phyloP scores from a whole-genome alignment of 35 echinoderm and acorn worm genomes.

The Patiria miniata region DNA sequence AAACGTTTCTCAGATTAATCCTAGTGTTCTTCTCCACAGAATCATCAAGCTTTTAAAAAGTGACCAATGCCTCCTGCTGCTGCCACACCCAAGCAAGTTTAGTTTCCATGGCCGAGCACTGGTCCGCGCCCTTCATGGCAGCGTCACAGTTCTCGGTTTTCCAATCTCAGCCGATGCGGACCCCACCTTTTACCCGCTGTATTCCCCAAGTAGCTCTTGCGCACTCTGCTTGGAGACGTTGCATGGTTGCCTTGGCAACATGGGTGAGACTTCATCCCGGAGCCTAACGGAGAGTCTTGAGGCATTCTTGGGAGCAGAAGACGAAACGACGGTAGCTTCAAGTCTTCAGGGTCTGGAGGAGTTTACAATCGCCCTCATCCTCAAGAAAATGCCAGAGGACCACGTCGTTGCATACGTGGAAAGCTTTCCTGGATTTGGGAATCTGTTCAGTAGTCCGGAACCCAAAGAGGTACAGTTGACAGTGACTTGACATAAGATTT shows the following conservation, averaged over 20 bases:
- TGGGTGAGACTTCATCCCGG: not conserved
- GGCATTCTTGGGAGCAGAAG: not conserved
- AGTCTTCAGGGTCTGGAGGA: not conserved
- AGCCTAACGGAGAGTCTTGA: not conserved
- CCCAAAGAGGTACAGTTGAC: not conserved
- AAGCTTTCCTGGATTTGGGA: not conserved
- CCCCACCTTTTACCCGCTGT: not conserved
- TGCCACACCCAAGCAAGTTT: not conserved
- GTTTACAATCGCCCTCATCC: not conserved
- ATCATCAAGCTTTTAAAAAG: not conserved
- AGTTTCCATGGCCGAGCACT: not conserved
- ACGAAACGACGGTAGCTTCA: not conserved
- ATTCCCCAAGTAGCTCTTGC: not conserved
- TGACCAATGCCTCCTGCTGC: not conserved
- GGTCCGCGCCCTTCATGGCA: not conserved
- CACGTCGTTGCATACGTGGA: not conserved
- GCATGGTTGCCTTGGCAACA: no score
- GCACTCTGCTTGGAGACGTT: not conserved
- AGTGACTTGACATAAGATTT: no score
- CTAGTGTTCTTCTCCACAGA: not conserved
- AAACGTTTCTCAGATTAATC: no score
- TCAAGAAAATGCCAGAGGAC: slow-evolving; percentile 21
- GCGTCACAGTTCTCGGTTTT: not conserved
- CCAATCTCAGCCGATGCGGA: not conserved
- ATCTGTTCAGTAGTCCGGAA: slow-evolving; percentile 4